Evolutionary conservation across 2,888 invertebrate genomes (phyloP).

Genomic region (Therioaphis trifolii): DNA sequence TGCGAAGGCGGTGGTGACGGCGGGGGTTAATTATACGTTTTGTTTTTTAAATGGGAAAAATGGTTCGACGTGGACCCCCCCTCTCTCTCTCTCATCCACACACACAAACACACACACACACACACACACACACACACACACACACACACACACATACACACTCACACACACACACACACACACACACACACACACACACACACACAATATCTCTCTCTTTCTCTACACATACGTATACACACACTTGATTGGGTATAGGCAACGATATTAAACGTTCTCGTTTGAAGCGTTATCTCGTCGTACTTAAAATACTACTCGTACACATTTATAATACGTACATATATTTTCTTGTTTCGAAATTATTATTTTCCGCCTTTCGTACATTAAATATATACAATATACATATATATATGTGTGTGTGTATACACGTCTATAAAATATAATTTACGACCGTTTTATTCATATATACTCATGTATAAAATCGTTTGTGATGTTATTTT

Average conservation of each 20-base stretch:
- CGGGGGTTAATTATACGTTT: slow-evolving; percentile 60
- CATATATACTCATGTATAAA: slow-evolving; percentile 17
- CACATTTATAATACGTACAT: background rate
- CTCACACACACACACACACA: background rate
- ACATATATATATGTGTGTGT: background rate
- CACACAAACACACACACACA: too few species aligned
- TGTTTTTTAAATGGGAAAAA: slow-evolving; percentile 51
- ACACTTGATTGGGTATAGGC: slow-evolving; percentile 38
- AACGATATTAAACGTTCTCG: slow-evolving; percentile 51
- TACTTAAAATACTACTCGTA: slow-evolving; percentile 19
- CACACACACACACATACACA: too few species aligned
- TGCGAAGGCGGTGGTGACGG: background rate
- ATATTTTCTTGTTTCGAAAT: slow-evolving; percentile 54
- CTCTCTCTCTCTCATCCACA: too few species aligned
- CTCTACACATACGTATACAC: too few species aligned
- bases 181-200: background rate
- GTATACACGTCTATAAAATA: slow-evolving; percentile 48
- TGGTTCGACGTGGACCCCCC: slow-evolving; percentile 44
- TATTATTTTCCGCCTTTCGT: slow-evolving; percentile 55
- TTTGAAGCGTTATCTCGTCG: slow-evolving; percentile 45
- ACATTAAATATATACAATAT: background rate
- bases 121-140: too few species aligned
- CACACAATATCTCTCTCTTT: too few species aligned
- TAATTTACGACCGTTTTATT: slow-evolving; percentile 61
- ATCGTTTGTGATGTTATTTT: slow-evolving; percentile 10